Conservation (phyloP, 2,113 vertebrate species). For the Syngnathus typhle region DNA sequence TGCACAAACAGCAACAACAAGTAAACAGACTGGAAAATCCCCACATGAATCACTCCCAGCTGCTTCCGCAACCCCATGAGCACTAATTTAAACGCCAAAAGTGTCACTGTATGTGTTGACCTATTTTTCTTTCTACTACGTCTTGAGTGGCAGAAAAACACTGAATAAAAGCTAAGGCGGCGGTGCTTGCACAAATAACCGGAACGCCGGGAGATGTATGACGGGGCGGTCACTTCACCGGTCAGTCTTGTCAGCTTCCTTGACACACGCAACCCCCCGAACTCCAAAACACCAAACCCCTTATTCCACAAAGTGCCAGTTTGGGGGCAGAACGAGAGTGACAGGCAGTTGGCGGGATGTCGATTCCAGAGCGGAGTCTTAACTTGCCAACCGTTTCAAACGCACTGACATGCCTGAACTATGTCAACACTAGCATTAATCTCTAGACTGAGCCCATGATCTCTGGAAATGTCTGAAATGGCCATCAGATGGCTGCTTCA, state of each 20-base stretch:
- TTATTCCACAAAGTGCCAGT: constrained; percentile 4
- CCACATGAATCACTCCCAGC: neutral
- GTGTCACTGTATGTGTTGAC: neutral
- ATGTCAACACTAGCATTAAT: no score
- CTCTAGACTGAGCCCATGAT: neutral
- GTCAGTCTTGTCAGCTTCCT: constrained; percentile 58
- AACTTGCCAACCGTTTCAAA: neutral
- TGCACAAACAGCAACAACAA: neutral
- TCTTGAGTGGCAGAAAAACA: constrained; percentile 1
- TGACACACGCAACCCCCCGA: constrained; percentile 8
- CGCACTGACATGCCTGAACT: neutral
- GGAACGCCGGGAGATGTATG: constrained; percentile 15
- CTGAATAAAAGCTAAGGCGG: constrained; percentile 12
- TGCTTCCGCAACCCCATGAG: neutral
- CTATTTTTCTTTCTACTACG: neutral
- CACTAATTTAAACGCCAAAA: neutral
- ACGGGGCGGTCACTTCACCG: constrained; percentile 42
- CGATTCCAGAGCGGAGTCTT: neutral
- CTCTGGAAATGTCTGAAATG: neutral
- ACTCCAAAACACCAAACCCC: neutral
- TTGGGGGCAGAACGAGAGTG: neutral
- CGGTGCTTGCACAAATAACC: constrained; percentile 24
- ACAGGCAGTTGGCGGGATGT: neutral
- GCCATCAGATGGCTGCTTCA: neutral
- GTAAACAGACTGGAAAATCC: neutral